Base-by-base conservation (phyloP, 2,888 invertebrate species). In the Folsomia manolachei region DNA sequence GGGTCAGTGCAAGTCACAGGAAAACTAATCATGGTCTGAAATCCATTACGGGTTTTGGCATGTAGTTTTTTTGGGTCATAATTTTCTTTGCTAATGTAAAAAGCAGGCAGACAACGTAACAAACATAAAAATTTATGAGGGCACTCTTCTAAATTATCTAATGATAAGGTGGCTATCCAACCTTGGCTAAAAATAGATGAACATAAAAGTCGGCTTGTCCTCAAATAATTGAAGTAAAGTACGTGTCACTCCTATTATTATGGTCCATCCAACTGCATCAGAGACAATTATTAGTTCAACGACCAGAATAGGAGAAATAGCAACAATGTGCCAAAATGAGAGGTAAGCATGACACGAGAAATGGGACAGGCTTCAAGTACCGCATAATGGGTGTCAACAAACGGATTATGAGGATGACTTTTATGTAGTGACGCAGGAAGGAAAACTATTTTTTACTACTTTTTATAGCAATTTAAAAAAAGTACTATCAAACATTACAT, bases 341-440 rank as follows among this genome's bases (percentile, higher is more conserved):
- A 56, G 19, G 21, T 56, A 56, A 56, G n/a, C 19, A n/a, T 4
- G 56, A 56, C 18, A 7, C 56, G 19, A 7, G 56, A 4, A 56
- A 56, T 21, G 18, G 18, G 18, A 56, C 18, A 7, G 7, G n/a
- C 4, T 4, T 56, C 56, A n/a, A 14, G 11, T 19, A 56, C 56
- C 56, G 56, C 56, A 56, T 56, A 56, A 56, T 56, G 4, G 56
- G 56, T 56, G 56, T 56, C 56, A 56, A 56, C 11, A 56, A 56
- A 56, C 56, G 56, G 56, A 56, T 56, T 18, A 56, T 56, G 56
- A 4, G 56, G 39, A 39, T 39, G 39, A 56, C n/a, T 56, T 56
- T 56, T n/a, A 56, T n/a, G 56, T 51, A 18, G n/a, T 56, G 56
- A 56, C 56, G 56, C 56, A 56, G 19, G n/a, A 56, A n/a, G 7